Base-by-base conservation (phyloP, 2,888 invertebrate species). In the Parnassius glacialis region DNA sequence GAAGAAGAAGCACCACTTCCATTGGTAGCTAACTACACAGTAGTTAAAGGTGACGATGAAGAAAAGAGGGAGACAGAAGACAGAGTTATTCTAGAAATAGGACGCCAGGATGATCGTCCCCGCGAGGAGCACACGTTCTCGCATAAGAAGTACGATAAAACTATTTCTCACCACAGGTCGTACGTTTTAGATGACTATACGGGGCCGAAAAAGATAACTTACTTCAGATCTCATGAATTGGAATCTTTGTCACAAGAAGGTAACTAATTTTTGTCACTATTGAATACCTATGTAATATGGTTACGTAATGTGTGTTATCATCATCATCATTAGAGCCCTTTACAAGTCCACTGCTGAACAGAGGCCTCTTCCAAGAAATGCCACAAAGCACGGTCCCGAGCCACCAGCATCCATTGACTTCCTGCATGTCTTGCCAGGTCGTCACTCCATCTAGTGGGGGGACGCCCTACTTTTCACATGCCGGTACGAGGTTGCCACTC, bases 81-180 rank as follows among this genome's bases (percentile, higher is more conserved):
- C 3, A 75, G 86, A 1, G 87, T 92, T 0, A 90, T 92, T 64
- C 76, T 92, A 64, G 92, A 92, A 79, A 92, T 92, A 67, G 92
- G 92, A 7, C 76, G 87, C 1, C 90, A 83, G 61, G 91, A 90
- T n/a, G 91, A 92, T 2, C 87, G 80, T 41, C 87, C 87, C 0
- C 81, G 74, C 60, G 90, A 91, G 66, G 90, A 90, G 65, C 80
- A 78, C 10, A 91, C 90, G 25, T 92, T 92, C 65, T 91, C 90
- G 0, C 92, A 92, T 64, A 92, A 92, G 74, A 92, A 92, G 67
- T 92, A 92, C 59, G 92, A 92, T 61, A 92, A 91, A 68, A 92
- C 91, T 0, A 92, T 87, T 67, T 86, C 91, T 0, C 90, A 92
- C 67, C 91, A 87, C 63, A 79, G 90, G 56, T 87, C 91, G 1